Evolutionary conservation across 2,797 vertebrate genomes (phyloP).

Genomic region (Peromyscus attwateri): DNA sequence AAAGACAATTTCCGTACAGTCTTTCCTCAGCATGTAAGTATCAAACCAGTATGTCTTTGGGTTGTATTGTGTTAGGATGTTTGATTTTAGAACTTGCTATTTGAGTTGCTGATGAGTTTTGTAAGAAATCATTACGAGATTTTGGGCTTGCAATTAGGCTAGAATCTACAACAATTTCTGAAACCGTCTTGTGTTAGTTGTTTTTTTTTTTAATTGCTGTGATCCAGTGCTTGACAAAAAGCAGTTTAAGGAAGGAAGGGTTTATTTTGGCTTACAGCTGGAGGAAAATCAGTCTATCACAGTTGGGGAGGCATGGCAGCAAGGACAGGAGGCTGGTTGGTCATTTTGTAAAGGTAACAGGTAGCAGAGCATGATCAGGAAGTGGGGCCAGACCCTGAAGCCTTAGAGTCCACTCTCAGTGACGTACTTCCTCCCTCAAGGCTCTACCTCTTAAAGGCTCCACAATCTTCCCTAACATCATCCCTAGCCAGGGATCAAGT

Average conservation of each 20-base stretch:
- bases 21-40: background rate
- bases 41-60: background rate
- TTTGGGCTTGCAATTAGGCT: background rate
- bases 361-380: background rate
- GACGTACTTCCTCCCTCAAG: background rate
- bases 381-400: too few relatives aligned
- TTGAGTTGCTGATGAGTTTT: background rate
- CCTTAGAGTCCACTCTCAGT: background rate
- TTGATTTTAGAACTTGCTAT: background rate
- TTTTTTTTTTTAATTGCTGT: background rate
- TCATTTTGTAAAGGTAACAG: background rate
- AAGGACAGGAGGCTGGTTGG: background rate
- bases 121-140: background rate
- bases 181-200: background rate
- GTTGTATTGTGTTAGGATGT: background rate
- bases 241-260: background rate
- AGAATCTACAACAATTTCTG: background rate
- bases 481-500: background rate
- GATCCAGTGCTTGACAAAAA: background rate
- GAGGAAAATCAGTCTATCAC: background rate
- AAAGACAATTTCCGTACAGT: background rate
- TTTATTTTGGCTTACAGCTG: background rate
- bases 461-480: background rate
- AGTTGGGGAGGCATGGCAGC: background rate
- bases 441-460: background rate